phyloP scores from a whole-genome alignment of 2,888 invertebrate genomes.

The Amitus sp. region DNA sequence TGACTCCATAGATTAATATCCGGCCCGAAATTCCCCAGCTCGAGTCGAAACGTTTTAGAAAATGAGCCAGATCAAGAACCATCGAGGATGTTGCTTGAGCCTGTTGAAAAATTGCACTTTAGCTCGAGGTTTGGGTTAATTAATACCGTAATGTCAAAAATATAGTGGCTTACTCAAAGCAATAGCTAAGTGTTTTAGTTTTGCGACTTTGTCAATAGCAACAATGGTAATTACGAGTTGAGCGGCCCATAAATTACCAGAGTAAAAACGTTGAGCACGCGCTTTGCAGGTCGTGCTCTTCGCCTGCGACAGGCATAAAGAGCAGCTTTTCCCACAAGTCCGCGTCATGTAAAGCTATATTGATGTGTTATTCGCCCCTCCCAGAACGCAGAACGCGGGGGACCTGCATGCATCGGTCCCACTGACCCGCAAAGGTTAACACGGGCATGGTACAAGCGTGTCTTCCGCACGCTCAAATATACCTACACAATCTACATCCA shows the following conservation, averaged over 20 bases:
- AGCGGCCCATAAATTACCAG: constrained; percentile 51
- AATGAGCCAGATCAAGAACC: too few relatives aligned
- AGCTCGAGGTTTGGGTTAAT: too few relatives aligned
- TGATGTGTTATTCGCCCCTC: constrained; percentile 36
- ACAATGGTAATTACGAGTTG: constrained; percentile 59
- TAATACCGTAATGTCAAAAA: too few relatives aligned
- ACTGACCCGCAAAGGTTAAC: constrained; percentile 33
- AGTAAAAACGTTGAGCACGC: constrained; percentile 4
- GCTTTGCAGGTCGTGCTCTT: constrained; percentile 34
- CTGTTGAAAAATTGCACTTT: too few relatives aligned
- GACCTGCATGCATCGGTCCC: constrained; percentile 25
- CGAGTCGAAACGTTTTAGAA: too few relatives aligned
- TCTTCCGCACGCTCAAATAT: too few relatives aligned
- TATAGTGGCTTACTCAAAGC: too few relatives aligned
- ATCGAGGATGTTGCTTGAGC: too few relatives aligned
- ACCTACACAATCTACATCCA: constrained; percentile 34
- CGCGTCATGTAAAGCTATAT: constrained; percentile 7
- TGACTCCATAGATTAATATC: too few relatives aligned
- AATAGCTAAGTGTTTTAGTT: too few relatives aligned
- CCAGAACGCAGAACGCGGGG: constrained; percentile 10
- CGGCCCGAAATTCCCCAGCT: too few relatives aligned
- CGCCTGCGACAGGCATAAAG: constrained; percentile 3
- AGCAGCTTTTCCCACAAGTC: constrained; percentile 25
- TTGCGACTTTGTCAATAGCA: too few relatives aligned
- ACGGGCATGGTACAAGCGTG: constrained; percentile 23